phyloP scores from a whole-genome alignment of 2,113 vertebrate species.

The Calyptomena viridis region DNA sequence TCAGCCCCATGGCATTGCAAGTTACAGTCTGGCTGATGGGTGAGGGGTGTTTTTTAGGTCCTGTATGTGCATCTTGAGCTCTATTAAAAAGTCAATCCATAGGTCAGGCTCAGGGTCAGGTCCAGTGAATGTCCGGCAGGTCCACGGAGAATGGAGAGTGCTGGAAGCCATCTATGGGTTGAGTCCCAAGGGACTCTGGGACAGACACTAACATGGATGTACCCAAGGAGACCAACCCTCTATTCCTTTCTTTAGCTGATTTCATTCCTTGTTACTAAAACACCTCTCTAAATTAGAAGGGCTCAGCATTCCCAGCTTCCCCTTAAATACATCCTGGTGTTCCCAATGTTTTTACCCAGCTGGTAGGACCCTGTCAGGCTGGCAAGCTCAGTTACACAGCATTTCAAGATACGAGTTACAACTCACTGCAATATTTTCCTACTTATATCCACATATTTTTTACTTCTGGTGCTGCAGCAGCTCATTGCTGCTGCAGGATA shows the following conservation, averaged over 20 bases:
- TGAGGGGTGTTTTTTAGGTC: not conserved
- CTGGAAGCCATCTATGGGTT: not conserved
- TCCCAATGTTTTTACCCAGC: not conserved
- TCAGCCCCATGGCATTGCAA: not conserved
- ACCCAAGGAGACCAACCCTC: not conserved
- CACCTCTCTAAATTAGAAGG: not conserved
- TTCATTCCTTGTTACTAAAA: not conserved
- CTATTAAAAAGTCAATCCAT: not conserved
- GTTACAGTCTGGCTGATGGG: not conserved
- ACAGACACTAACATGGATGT: not conserved
- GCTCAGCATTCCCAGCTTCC: not conserved
- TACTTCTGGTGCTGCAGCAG: not conserved
- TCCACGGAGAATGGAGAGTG: not conserved
- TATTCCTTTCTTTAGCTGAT: not conserved
- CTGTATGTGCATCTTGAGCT: not conserved
- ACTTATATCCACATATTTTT: not conserved
- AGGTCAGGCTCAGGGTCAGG: not conserved
- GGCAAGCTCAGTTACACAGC: not conserved
- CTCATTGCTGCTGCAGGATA: not conserved
- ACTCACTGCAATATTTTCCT: not conserved
- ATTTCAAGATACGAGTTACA: not conserved
- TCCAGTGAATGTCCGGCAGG: not conserved
- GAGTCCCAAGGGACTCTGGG: not conserved
- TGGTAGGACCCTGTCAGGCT: not conserved
- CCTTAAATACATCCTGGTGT: not conserved